Conservation (phyloP, 2,888 invertebrate species). For the Caenorhabditis parvicauda region DNA sequence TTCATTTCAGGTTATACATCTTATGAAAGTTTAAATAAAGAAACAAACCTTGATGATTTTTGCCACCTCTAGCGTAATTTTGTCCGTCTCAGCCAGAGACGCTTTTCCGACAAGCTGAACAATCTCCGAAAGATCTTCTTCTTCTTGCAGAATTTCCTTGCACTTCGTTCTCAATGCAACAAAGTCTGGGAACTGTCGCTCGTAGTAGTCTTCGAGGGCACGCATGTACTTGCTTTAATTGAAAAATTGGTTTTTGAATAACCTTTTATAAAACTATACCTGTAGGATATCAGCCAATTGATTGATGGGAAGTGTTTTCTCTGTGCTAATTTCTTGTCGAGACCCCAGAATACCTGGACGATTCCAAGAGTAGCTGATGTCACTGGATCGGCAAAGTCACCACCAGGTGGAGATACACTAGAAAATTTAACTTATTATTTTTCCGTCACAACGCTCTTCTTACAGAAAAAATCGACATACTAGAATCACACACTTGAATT, state of each 20-base stretch:
- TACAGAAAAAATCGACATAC: background rate
- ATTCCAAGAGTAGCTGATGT: slow-evolving; percentile 97
- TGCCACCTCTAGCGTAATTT: slow-evolving; percentile 90
- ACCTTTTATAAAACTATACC: background rate
- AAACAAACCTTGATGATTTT: slow-evolving; percentile 71
- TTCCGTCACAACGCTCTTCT: background rate
- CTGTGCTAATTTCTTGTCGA: slow-evolving; percentile 69
- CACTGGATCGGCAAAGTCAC: slow-evolving; percentile 99
- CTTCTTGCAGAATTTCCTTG: slow-evolving; percentile 83
- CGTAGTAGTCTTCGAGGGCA: slow-evolving; percentile 96
- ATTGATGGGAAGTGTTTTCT: slow-evolving; percentile 99
- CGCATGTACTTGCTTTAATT: slow-evolving; percentile 81
- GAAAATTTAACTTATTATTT: slow-evolving; percentile 8
- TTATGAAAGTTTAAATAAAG: background rate
- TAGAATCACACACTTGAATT: too few relatives aligned
- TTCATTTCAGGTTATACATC: background rate
- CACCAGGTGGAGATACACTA: slow-evolving; percentile 90
- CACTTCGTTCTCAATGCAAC: slow-evolving; percentile 87
- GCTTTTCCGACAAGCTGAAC: slow-evolving; percentile 96
- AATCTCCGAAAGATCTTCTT: slow-evolving; percentile 98
- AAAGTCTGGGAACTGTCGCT: slow-evolving; percentile 94
- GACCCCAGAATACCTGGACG: slow-evolving; percentile 72
- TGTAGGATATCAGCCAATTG: slow-evolving; percentile 98
- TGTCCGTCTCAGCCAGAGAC: slow-evolving; percentile 88
- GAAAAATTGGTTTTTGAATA: background rate